These are phyloP conservation scores for Lamellibrachia columna DNA, from an alignment of 2,888 invertebrate species.

Conservation along the genomic window DNA sequence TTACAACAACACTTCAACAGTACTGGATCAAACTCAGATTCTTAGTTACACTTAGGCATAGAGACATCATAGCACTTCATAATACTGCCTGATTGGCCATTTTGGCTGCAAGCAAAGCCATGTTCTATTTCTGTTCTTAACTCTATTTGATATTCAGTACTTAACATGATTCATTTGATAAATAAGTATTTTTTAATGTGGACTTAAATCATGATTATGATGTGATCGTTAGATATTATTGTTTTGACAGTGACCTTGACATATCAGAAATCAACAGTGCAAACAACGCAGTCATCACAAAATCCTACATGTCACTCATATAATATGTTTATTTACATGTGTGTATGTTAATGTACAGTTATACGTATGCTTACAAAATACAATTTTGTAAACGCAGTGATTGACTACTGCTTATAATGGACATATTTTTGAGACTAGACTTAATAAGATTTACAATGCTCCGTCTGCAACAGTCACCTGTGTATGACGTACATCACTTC, in stretches of 20 bases:
- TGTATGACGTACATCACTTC: neutral
- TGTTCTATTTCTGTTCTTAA: neutral
- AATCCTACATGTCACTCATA: neutral
- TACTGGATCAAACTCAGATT: neutral
- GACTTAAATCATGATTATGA: neutral
- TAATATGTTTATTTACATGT: neutral
- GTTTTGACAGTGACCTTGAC: too few relatives aligned
- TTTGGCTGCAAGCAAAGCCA: neutral
- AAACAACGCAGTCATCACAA: neutral
- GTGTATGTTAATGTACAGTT: neutral
- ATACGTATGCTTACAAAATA: neutral
- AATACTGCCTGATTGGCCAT: neutral
- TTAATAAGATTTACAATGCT: neutral
- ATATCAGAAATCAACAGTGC: neutral
- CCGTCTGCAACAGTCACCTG: neutral
- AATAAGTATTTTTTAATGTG: neutral
- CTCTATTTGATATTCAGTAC: neutral
- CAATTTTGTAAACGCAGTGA: neutral
- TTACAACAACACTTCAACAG: constrained; percentile 17
- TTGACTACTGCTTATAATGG: neutral
- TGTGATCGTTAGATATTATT: neutral
- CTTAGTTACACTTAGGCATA: neutral
- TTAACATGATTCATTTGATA: neutral
- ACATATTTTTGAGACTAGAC: neutral
- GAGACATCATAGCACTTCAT: neutral